Conservation (phyloP, 1,140 invertebrate genomes). For the Myzus persicae region DNA sequence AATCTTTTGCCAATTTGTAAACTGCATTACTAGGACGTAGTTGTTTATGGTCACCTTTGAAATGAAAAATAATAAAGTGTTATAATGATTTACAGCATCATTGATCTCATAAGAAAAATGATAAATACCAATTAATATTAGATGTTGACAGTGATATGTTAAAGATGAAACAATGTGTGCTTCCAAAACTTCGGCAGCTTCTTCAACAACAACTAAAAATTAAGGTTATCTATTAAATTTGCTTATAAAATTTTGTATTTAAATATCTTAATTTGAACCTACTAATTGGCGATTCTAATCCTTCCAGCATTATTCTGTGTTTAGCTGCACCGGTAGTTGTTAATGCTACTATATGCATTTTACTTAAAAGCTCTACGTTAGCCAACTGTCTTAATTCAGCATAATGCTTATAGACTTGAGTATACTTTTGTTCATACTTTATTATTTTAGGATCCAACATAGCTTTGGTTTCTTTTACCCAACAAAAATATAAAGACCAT, state of each 20-base stretch:
- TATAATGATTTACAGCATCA: too few relatives aligned
- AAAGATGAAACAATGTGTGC: slow-evolving; percentile 77
- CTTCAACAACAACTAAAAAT: slow-evolving; percentile 77
- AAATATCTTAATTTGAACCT: not conserved
- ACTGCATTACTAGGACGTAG: slow-evolving; percentile 73
- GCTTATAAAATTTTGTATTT: too few relatives aligned
- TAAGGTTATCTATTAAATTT: not conserved
- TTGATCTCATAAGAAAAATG: not conserved
- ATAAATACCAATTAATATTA: slow-evolving; percentile 80
- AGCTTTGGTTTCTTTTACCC: not conserved
- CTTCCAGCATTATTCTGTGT: slow-evolving; percentile 70
- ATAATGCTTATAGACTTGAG: slow-evolving; percentile 15
- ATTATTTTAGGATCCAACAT: slow-evolving; percentile 28
- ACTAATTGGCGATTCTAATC: slow-evolving; percentile 70
- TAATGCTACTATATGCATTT: slow-evolving; percentile 72
- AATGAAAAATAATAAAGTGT: not conserved
- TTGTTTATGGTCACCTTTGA: slow-evolving; percentile 78
- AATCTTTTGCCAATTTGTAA: slow-evolving; percentile 69
- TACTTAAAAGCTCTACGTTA: slow-evolving; percentile 58
- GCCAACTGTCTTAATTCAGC: slow-evolving; percentile 47
- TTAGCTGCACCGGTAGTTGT: slow-evolving; percentile 81
- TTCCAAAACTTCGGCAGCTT: slow-evolving; percentile 86
- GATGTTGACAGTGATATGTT: slow-evolving; percentile 76
- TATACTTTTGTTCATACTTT: not conserved
- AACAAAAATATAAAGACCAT: slow-evolving; percentile 30